These are phyloP conservation scores for Saccostrea echinata DNA, from an alignment of 1,140 invertebrate genomes.

Conservation along the genomic window DNA sequence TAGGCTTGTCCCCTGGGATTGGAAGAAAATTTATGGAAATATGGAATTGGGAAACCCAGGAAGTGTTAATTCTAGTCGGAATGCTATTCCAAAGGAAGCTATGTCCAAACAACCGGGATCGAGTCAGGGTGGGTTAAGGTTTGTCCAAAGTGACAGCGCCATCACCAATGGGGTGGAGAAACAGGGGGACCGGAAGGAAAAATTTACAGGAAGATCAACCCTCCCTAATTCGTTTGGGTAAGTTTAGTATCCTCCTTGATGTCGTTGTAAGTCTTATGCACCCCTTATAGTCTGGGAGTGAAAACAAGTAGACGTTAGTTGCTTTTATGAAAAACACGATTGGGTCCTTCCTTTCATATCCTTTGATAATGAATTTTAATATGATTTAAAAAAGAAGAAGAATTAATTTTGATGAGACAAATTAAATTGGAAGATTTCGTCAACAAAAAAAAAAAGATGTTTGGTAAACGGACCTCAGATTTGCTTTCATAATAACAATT, in stretches of 20 bases:
- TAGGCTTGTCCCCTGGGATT: not conserved
- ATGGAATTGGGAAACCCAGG: not conserved
- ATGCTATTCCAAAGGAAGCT: not conserved
- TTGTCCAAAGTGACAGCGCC: not conserved
- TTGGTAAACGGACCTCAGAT: too few relatives aligned
- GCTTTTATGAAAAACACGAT: too few relatives aligned
- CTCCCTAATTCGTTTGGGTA: conserved; percentile 49
- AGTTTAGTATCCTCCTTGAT: not conserved
- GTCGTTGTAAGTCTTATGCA: too few relatives aligned
- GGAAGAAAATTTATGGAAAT: not conserved
- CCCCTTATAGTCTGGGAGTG: too few relatives aligned
- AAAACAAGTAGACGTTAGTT: too few relatives aligned
- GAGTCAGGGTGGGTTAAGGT: not conserved
- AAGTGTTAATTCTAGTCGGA: conserved; percentile 34
- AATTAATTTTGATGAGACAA: too few relatives aligned
- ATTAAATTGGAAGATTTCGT: too few relatives aligned
- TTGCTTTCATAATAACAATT: too few relatives aligned
- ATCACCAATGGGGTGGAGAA: not conserved
- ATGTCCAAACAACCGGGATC: not conserved
- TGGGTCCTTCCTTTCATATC: too few relatives aligned
- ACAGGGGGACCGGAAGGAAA: conserved; percentile 43
- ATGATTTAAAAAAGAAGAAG: too few relatives aligned
- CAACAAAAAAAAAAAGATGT: too few relatives aligned
- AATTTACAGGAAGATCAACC: conserved; percentile 53
- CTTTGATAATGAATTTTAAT: too few relatives aligned